These are phyloP conservation scores for Molanna angustata DNA, from an alignment of 2,888 invertebrate species.

Conservation along the genomic window DNA sequence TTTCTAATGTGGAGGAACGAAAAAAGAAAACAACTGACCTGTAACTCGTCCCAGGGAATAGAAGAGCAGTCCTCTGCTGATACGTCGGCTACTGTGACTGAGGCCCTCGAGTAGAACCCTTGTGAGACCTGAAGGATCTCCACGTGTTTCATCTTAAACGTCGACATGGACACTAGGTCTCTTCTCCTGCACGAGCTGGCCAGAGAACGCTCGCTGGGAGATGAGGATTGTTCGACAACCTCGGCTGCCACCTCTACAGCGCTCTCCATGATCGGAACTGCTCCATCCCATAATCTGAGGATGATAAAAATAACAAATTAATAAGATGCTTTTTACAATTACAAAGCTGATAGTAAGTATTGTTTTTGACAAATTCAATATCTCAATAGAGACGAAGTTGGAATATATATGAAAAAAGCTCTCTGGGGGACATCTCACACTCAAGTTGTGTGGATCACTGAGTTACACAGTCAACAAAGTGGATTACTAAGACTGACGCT, in stretches of 20 bases:
- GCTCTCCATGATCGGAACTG: conserved; percentile 39
- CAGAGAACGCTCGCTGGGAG: conserved; percentile 80
- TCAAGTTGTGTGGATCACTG: too few species aligned
- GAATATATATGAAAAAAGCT: too few species aligned
- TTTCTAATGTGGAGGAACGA: too few species aligned
- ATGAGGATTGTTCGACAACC: conserved; percentile 74
- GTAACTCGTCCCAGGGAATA: conserved; percentile 93
- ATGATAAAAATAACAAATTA: conserved; percentile 5
- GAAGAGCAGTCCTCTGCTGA: conserved; percentile 80
- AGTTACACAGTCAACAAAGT: too few species aligned
- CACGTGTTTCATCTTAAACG: conserved; percentile 67
- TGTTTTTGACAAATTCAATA: too few species aligned
- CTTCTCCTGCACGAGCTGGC: conserved; percentile 76
- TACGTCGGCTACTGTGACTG: conserved; percentile 56
- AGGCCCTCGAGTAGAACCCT: conserved; percentile 57
- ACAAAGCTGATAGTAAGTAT: too few species aligned
- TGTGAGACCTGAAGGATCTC: conserved; percentile 70
- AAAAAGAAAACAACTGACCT: conserved; percentile 61
- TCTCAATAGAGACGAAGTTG: too few species aligned
- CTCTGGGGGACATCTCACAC: too few species aligned
- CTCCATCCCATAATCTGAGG: conserved; percentile 28
- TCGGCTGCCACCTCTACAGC: conserved; percentile 81
- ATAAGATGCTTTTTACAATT: too few species aligned
- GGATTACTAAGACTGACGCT: too few species aligned
- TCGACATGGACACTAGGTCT: conserved; percentile 59